Base-by-base conservation (phyloP, 2,113 vertebrate genomes). In the Nothocercus julius region DNA sequence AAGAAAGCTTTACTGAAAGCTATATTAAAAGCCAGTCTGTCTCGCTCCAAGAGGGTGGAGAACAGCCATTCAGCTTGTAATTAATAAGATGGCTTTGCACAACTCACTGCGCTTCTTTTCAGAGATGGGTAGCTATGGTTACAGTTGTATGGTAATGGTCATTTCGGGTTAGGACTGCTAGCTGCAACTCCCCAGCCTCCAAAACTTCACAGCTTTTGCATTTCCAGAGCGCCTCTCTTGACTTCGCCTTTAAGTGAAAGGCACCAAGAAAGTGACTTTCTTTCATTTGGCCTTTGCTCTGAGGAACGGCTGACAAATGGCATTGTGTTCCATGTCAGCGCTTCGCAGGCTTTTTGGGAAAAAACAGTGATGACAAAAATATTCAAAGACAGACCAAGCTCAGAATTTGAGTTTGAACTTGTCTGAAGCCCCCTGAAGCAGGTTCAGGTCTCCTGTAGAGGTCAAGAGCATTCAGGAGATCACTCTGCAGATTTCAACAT, bases 261-360 rank as follows among this genome's bases (percentile, higher is more conserved):
- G 3, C 38, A 42, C 8, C 25, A 54, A 45, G 49, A 40, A 49
- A 75, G 44, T 5, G 3, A 4, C 21, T 19, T 40, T 54, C 51
- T 19, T 9, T 17, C 30, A 62, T 56, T 30, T 10, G n/a, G 28
- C 75, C 51, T 32, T 32, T 34, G 89, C 56, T 58, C n/a, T 63
- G 53, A 27, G 2, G 30, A 73, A 22, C 4, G n/a, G 11, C 49
- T 34, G 79, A 53, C 40, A 36, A 61, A 21, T 2, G 8, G 34
- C 34, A 14, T 27, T 9, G 0, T 0, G 0, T 16, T 28, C 58
- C 4, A 20, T 7, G 47, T 15, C 11, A 11, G 40, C 5, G 24
- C 15, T 16, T 54, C 54, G 5, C 28, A 32, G 30, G 54, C 30
- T 58, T 58, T 16, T 32, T 28, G 28, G 9, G 16, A 17, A 58